Evolutionary conservation across 2,113 vertebrate species (phyloP).

Genomic region (Sminthopsis crassicaudata): DNA sequence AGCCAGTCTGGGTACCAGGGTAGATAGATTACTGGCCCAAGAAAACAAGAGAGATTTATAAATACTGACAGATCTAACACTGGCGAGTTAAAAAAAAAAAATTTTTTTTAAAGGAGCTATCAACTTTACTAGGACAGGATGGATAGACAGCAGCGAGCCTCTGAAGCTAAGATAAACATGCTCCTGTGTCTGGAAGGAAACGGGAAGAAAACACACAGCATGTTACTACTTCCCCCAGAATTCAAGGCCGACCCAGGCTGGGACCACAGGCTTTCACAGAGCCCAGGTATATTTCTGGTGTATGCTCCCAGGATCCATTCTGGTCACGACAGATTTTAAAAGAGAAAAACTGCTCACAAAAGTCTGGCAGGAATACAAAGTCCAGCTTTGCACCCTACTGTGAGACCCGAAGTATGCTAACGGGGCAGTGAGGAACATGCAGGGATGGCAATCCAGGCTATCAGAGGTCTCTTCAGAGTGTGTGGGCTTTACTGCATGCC

Average conservation of each 20-base stretch:
- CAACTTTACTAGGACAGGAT: background rate
- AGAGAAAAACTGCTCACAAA: background rate
- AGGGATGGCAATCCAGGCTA: background rate
- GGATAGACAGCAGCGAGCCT: background rate
- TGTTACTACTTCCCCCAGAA: background rate
- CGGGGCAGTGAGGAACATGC: background rate
- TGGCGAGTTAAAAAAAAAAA: background rate
- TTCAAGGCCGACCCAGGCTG: background rate
- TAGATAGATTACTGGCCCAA: background rate
- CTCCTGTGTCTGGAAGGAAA: background rate
- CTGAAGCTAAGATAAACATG: background rate
- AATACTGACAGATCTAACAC: background rate
- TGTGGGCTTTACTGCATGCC: background rate
- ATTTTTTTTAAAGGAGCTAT: background rate
- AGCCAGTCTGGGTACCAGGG: background rate
- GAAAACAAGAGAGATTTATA: background rate
- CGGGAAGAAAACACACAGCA: background rate
- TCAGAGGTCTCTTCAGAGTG: background rate
- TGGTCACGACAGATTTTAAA: background rate
- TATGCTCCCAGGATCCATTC: background rate
- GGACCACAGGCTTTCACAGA: background rate
- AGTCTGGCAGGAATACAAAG: background rate
- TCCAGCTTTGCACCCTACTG: background rate
- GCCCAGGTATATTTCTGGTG: background rate
- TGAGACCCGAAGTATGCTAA: too few relatives aligned